Percentiles rank a stretch among this genome's conserved stretches.
Evolutionary conservation across 2,797 vertebrate species (phyloP).

Genomic region (Perdix hodgsoniae): DNA sequence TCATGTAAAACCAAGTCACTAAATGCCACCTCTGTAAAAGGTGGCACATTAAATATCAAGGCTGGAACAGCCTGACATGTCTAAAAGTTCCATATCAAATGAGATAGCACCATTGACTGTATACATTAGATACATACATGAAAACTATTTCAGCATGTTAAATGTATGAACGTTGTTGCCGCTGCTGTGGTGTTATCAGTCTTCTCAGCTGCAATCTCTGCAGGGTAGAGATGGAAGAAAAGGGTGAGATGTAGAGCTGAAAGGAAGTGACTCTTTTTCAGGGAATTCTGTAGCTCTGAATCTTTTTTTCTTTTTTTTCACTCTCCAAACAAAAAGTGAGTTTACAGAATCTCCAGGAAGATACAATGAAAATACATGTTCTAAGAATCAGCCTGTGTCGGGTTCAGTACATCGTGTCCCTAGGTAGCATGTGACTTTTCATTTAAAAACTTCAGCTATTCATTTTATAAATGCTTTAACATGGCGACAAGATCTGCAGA

Average conservation of each 20-base stretch:
- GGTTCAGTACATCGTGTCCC: neutral
- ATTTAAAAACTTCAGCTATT: constrained; percentile 1
- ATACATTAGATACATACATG: neutral
- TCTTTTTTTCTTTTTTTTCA: neutral
- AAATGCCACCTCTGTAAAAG: constrained; percentile 10
- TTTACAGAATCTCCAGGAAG: constrained; percentile 27
- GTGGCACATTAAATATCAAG: constrained; percentile 26
- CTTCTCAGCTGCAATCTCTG: accelerated
- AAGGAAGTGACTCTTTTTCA: neutral
- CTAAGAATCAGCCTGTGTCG: neutral
- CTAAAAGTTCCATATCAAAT: neutral
- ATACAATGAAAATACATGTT: constrained; percentile 3
- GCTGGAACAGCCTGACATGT: neutral
- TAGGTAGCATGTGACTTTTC: neutral
- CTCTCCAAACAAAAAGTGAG: constrained; percentile 7
- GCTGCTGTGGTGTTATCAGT: neutral
- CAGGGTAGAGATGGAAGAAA: neutral
- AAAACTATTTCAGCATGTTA: neutral
- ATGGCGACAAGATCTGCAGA: neutral
- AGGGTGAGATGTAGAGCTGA: neutral
- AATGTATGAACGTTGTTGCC: neutral
- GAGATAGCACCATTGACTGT: constrained; percentile 20
- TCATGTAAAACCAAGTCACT: neutral
- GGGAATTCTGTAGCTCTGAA: neutral
- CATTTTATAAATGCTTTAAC: neutral